Evolutionary conservation across 2,888 invertebrate genomes (phyloP), one percentile per base, ranked within the genome.

Genomic region (Coleophora flavipennella): DNA sequence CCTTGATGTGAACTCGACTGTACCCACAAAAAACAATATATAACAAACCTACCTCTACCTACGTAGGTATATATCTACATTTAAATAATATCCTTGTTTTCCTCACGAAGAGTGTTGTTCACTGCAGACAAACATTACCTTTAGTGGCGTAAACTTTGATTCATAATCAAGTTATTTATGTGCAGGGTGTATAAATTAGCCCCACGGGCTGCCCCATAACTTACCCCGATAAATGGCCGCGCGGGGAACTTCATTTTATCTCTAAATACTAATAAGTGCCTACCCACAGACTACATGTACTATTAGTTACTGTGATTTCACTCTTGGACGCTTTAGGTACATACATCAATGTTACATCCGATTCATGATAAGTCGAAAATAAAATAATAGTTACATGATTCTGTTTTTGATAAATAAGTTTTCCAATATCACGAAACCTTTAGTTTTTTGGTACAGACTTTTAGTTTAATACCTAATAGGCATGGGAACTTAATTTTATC

Each of bases 81-180:
- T 20, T 3, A 4, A 20, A 20, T 73, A 74, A 72, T 76, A 76
- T 71, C 67, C 64, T 71, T 79, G 76, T 74, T 79, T 76, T 73
- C 68, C 68, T 77, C 67, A 73, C 70, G 75, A 78, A 20, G 75
- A 78, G 76, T 73, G 68, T 62, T 68, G 74, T 70, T 74, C 70
- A 72, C 70, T 76, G 78, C 78, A 79, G 72, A 77, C 76, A 80
- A 78, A 80, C 79, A 81, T 73, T 20, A 20, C 20, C n/a, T 73
- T 73, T 76, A 74, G 75, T 77, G 73, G 67, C 81, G 77, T 78
- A 76, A 77, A 79, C 74, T 80, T 75, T 80, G 80, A 84, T 83
- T 84, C 84, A 84, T 84, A 84, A 84, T 84, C 81, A 81, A 83
- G 81, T 84, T 83, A 84, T 84, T 84, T 83, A 84, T 84, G 84